These are phyloP conservation scores for Sycophaga agraensis DNA, from an alignment of 1,140 invertebrate species.

Conservation along the genomic window DNA sequence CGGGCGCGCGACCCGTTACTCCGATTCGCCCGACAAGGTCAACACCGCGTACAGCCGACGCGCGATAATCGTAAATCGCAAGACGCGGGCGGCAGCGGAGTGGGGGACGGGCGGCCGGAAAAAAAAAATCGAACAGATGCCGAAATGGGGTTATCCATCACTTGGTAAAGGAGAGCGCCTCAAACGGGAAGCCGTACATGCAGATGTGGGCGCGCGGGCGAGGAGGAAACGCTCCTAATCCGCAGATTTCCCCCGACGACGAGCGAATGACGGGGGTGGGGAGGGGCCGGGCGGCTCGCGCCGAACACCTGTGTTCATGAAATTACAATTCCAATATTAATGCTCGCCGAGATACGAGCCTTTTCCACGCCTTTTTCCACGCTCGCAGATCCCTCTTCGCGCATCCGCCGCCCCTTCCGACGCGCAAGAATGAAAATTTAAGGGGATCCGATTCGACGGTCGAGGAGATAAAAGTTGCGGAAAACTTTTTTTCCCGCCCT, in stretches of 20 bases:
- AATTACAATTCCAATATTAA: conserved; percentile 13
- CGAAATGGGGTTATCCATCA: conserved; percentile 17
- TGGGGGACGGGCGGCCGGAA: too few relatives aligned
- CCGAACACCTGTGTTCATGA: conserved; percentile 4
- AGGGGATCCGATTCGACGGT: too few relatives aligned
- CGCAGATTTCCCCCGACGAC: too few relatives aligned
- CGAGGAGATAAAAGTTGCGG: too few relatives aligned
- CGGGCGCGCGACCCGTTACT: neutral
- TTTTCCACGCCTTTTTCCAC: too few relatives aligned
- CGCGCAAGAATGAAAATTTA: too few relatives aligned
- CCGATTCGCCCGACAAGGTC: neutral
- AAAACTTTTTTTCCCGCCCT: too few relatives aligned
- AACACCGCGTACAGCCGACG: neutral
- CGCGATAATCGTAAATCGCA: conserved; percentile 19
- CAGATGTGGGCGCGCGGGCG: too few relatives aligned
- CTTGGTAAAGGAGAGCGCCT: neutral
- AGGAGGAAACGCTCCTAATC: too few relatives aligned
- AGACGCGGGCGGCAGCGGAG: neutral
- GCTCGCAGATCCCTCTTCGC: too few relatives aligned
- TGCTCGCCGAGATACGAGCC: too few relatives aligned
- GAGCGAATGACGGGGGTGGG: neutral
- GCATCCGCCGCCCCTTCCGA: too few relatives aligned
- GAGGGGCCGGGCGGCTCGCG: neutral
- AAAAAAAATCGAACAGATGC: conserved; percentile 16
- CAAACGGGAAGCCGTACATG: neutral